Base-by-base conservation (phyloP, 1,140 invertebrate species). In the Pogonognathellus flavescens region DNA sequence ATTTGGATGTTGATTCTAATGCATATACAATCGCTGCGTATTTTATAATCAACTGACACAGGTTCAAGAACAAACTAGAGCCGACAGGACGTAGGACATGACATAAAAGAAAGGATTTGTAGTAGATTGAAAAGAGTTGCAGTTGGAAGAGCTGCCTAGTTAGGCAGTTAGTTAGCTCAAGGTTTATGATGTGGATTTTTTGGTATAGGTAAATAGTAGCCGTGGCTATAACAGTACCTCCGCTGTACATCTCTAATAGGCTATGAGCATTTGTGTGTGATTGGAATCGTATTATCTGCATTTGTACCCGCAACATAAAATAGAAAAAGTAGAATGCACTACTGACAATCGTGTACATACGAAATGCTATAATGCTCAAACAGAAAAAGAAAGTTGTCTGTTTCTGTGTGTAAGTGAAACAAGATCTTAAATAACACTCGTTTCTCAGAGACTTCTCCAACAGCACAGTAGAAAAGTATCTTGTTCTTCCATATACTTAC, bases 171-270 rank as follows among this genome's bases (percentile, higher is more conserved):
- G 16, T 25, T 76, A 16, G 16, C 70, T 50, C 31, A 76, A 76
- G n/a, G 70, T 76, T 76, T 76, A 76, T 76, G 70, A 76, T 76
- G 70, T 76, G 70, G 70, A 76, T 76, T 76, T 76, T 57, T 13
- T 2, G 53, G n/a, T n/a, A n/a, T 41, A 41, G 31, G 31, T 41
- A 41, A 41, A 41, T 41, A 41, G 31, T 41, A 41, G 6, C 1
- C 6, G n/a, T n/a, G n/a, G 31, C 31, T 41, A 41, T 41, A 41
- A 41, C 31, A 41, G 31, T 41, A 41, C 31, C 31, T 41, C 31
- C 6, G 31, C 31, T 41, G 31, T 41, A 41, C 31, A 41, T 41
- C 31, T 41, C 31, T 41, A 3, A 3, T 41, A 41, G 18, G 60
- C 18, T 18, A 20, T 66, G 14, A 25, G 62, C 10, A 20, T 76